Conservation (phyloP, 1,140 invertebrate species). For the Orussus abietinus region DNA sequence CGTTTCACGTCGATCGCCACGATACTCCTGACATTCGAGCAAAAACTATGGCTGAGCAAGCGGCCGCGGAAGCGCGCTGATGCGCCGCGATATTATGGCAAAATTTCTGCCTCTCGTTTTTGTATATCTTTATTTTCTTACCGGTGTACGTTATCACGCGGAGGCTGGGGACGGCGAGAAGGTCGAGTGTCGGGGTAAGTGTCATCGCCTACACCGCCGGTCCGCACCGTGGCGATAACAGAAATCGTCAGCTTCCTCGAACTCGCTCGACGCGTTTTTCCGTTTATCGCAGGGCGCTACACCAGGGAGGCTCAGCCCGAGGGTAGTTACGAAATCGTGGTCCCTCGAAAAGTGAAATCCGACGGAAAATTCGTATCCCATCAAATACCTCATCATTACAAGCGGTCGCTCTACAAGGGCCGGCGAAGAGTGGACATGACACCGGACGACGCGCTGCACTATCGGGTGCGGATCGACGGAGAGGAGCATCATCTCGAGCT, state of each 20-base stretch:
- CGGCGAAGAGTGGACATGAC: constrained; percentile 13
- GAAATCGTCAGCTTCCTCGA: too few relatives aligned
- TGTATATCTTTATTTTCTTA: too few relatives aligned
- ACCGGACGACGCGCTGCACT: constrained; percentile 36
- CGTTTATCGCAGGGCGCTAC: constrained; percentile 20
- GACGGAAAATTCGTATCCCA: constrained; percentile 42
- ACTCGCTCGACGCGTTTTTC: constrained; percentile 10
- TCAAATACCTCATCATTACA: constrained; percentile 35
- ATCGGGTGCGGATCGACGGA: constrained; percentile 39
- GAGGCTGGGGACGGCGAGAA: background rate
- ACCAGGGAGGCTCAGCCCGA: constrained; percentile 15
- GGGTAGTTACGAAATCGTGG: constrained; percentile 34
- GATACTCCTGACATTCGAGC: too few relatives aligned
- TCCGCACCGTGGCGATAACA: too few relatives aligned
- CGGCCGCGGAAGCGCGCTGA: too few relatives aligned
- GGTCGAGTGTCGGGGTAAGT: constrained; percentile 17
- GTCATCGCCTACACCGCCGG: too few relatives aligned
- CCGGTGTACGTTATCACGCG: too few relatives aligned
- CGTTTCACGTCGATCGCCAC: too few relatives aligned
- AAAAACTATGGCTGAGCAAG: too few relatives aligned
- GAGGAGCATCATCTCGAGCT: constrained; percentile 43
- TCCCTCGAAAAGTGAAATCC: constrained; percentile 38
- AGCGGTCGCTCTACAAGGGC: constrained; percentile 22
- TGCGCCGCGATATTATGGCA: too few relatives aligned
- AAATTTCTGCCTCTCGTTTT: too few relatives aligned